A percentile compares a stretch with the other conserved stretches of the same genome.
Conservation (phyloP, 2,888 invertebrate species). For the Morpho helenor region DNA sequence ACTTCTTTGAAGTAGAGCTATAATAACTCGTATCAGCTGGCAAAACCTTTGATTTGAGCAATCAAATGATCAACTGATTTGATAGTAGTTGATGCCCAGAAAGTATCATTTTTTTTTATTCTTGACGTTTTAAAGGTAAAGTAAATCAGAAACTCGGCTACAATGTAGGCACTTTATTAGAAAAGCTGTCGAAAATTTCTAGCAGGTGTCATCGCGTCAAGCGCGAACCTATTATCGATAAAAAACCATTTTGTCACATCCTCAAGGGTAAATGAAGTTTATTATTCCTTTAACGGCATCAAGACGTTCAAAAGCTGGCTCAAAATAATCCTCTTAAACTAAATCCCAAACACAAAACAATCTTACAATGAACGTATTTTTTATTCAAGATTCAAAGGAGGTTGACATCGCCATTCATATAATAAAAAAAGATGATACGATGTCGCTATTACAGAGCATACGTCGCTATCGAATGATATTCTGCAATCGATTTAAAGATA, state of each 20-base stretch:
- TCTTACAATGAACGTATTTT: slow-evolving; percentile 28
- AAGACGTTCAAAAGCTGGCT: slow-evolving; percentile 42
- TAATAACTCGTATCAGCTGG: no score
- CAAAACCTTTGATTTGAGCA: no score
- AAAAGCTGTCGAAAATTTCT: no score
- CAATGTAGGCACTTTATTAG: no score
- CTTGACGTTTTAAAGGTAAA: no score
- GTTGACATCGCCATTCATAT: slow-evolving; percentile 32
- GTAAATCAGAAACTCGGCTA: no score
- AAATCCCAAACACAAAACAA: slow-evolving; percentile 40
- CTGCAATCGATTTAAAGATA: background rate
- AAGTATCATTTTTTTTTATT: no score
- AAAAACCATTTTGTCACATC: background rate
- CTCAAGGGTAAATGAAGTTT: slow-evolving; percentile 3
- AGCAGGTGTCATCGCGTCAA: background rate
- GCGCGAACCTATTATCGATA: background rate
- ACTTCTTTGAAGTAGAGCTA: no score
- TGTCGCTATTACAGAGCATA: slow-evolving; percentile 3
- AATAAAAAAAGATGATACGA: slow-evolving; percentile 21
- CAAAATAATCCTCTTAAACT: slow-evolving; percentile 58
- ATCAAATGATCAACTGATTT: no score
- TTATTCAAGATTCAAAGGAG: slow-evolving; percentile 26
- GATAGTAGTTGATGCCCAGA: no score
- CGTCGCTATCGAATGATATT: slow-evolving; percentile 7
- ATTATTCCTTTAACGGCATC: slow-evolving; percentile 13